Percentiles rank a stretch among this genome's conserved stretches.
Evolutionary conservation across 2,888 invertebrate genomes (phyloP).

Genomic region (Cryptus viduatorius): DNA sequence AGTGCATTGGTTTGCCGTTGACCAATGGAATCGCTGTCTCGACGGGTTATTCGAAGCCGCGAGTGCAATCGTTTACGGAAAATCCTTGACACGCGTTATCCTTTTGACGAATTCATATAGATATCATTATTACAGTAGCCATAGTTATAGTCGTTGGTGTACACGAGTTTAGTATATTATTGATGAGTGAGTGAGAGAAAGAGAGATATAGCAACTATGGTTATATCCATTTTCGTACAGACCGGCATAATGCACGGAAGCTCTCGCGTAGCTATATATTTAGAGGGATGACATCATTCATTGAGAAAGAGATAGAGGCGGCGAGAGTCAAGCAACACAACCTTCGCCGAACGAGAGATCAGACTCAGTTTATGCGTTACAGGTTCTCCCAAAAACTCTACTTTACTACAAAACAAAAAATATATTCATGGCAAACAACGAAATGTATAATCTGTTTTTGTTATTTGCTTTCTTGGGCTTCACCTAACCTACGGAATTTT

Average conservation of each 20-base stretch:
- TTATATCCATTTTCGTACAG: conserved; percentile 56
- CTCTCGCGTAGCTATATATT: conserved; percentile 53
- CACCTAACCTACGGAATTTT: too few species aligned
- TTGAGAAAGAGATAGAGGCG: conserved; percentile 44
- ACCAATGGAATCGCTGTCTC: background rate
- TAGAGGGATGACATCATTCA: conserved; percentile 65
- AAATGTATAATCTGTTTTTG: background rate
- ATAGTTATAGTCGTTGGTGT: conserved; percentile 3
- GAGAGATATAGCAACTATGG: conserved; percentile 8
- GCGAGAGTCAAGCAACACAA: background rate
- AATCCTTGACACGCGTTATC: conserved; percentile 1
- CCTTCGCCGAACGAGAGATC: background rate
- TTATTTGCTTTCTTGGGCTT: background rate
- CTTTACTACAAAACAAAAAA: too few species aligned
- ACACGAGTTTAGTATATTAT: conserved; percentile 1
- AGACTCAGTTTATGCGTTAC: background rate
- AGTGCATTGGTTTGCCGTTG: background rate
- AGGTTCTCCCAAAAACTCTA: background rate
- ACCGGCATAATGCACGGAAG: conserved; percentile 39
- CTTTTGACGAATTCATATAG: conserved; percentile 6
- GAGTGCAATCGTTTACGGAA: conserved; percentile 26
- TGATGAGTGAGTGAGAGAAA: conserved; percentile 3
- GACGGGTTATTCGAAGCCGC: conserved; percentile 2
- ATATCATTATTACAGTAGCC: background rate
- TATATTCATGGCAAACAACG: too few species aligned